Base-by-base conservation (phyloP, 2,113 vertebrate species). In the Barnardius zonarius region DNA sequence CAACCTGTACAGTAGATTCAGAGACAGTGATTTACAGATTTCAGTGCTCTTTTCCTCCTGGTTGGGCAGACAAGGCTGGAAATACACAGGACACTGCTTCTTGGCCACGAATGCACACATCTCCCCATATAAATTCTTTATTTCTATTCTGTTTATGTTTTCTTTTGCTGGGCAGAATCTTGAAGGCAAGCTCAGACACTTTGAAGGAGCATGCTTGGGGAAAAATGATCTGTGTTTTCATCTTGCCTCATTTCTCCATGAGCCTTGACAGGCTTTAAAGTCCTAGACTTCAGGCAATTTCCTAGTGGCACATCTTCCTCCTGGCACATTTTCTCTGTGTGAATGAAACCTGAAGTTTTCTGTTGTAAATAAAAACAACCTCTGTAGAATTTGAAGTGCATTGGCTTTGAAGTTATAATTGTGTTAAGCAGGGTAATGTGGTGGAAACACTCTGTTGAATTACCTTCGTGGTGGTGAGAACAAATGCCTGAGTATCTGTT, bases 81-180 rank as follows among this genome's bases (percentile, higher is more conserved):
- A 11, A 31, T 1, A 4, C 1, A 5, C 28, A 16, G 73, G 39
- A 20, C 27, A 28, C 44, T 17, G 28, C 17, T 49, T 43, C 49
- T 39, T 7, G 23, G 27, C 88, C 9, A 2, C 0, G 10, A 23
- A 13, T 5, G 11, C 59, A 11, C 28, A 8, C 11, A 7, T 27
- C 62, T 59, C 57, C 55, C 51, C 31, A 1, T 4, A 6, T 0
- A 19, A 17, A 17, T 10, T 25, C 54, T 44, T 33, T 12, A 1
- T 69, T 68, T 67, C 11, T 39, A 9, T 11, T 54, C 69, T 48
- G 5, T 41, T 61, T 61, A 4, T 16, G 7, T 73, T 75, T 72
- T 19, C 20, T 37, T 90, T 33, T 69, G 39, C 44, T 48, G 62
- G 39, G 67, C 49, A 64, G 70, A 54, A 43, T 11, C 25, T 5